A percentile compares a stretch with the other conserved stretches of the same genome.
phyloP scores from a whole-genome alignment of 1,140 invertebrate species.

The Drosophila sucinea region DNA sequence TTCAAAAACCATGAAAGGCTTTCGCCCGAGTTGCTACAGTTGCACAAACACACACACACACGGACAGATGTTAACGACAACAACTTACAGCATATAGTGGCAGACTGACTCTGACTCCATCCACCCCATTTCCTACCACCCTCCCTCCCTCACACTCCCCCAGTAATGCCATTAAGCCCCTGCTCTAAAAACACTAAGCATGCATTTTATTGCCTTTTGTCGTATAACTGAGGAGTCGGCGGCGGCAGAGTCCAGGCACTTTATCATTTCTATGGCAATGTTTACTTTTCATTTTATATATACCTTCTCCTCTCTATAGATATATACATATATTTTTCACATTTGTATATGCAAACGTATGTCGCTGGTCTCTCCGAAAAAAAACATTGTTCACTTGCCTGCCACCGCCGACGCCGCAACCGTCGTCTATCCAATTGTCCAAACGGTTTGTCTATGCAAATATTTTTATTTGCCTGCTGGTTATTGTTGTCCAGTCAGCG shows the following conservation, averaged over 20 bases:
- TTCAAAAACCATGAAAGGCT: constrained; percentile 72
- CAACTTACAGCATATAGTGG: constrained; percentile 45
- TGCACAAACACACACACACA: constrained; percentile 41
- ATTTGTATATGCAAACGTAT: constrained; percentile 9
- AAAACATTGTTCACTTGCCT: constrained; percentile 59
- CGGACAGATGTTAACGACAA: constrained; percentile 23
- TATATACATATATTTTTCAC: constrained; percentile 15
- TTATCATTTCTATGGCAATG: constrained; percentile 79
- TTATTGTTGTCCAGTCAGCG: constrained; percentile 60
- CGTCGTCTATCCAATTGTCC: constrained; percentile 64
- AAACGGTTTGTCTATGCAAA: constrained; percentile 72
- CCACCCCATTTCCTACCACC: constrained; percentile 23
- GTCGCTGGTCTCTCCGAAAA: constrained; percentile 10
- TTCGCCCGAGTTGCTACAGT: constrained; percentile 55
- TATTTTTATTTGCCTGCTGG: constrained; percentile 74
- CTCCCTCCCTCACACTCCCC: constrained; percentile 1
- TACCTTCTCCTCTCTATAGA: not conserved
- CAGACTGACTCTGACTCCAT: constrained; percentile 28
- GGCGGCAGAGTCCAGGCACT: constrained; percentile 48
- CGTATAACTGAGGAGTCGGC: constrained; percentile 27
- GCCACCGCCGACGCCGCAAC: constrained; percentile 2
- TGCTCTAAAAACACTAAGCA: constrained; percentile 61
- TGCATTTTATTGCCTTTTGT: constrained; percentile 80
- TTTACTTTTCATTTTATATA: constrained; percentile 76
- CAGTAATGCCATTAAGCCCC: constrained; percentile 70